Evolutionary conservation across 2,797 vertebrate species (phyloP), one percentile per base, ranked within the genome.

Genomic region (Heteromormyrus szaboi): DNA sequence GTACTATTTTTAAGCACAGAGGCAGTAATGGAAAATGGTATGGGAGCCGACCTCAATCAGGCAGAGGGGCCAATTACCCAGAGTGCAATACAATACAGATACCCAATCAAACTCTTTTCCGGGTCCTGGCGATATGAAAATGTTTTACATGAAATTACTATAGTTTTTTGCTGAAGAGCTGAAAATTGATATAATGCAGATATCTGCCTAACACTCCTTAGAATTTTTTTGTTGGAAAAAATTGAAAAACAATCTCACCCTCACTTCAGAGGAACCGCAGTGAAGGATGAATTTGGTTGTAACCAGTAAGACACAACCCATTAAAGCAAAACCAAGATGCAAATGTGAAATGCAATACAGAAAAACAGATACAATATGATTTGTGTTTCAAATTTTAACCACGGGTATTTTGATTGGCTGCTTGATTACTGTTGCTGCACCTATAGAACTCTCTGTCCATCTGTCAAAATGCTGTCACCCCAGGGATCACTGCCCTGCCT

Each of bases 361-460:
- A n/a, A 81, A 44, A 81, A 81, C 37, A 81, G 41, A 81, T 46
- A 81, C 76, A 81, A 81, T 81, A 46, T 81, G 68, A 72, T 72
- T 37, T 72, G 76, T 81, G 41, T n/a, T 81, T 46, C 76, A 81
- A n/a, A 81, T 81, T 44, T 8, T 19, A 81, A 81, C 76, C 41
- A 81, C 41, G 9, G 41, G 7, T 22, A 46, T 46, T 44, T 79
- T 79, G 72, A 44, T 44, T 41, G 72, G 72, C 72, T 79, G 72
- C 33, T 8, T n/a, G 72, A 41, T 79, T n/a, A 81, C 76, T 81
- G 17, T 11, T 17, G 33, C 68, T 72, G 68, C 76, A 46, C 76
- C 17, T 81, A 81, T 46, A 44, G n/a, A 46, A 81, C 41, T 46
- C 41, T 44, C 41, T 81, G 41, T 46, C 41, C 6, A 22, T 44